Conservation (phyloP, 2,113 vertebrate species). For the Hipposideros armiger region DNA sequence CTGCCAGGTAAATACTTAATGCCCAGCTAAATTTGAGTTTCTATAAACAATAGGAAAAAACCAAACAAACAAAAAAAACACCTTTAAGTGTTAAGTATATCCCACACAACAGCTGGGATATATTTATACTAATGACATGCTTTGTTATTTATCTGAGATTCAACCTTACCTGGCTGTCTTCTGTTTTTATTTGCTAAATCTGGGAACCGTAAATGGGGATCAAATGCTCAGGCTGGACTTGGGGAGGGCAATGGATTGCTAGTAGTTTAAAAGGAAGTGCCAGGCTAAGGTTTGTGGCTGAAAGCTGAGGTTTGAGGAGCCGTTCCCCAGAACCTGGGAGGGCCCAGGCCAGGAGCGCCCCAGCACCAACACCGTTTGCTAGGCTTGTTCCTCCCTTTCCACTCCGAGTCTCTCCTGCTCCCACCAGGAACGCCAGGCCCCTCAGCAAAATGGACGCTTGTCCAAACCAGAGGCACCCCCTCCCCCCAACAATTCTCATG, state of each 20-base stretch:
- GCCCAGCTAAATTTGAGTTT: slow-evolving; percentile 6
- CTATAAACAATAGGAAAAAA: background rate
- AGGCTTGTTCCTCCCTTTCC: accelerated
- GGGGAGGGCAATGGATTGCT: background rate
- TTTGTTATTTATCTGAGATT: background rate
- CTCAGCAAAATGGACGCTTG: background rate
- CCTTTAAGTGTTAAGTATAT: background rate
- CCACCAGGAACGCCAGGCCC: background rate
- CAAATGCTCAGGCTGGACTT: background rate
- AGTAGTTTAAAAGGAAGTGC: slow-evolving; percentile 22
- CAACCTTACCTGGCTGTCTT: background rate
- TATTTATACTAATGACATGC: background rate
- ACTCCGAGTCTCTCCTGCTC: background rate
- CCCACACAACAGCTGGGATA: background rate
- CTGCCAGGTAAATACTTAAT: background rate
- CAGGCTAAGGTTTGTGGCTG: background rate
- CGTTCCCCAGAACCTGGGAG: background rate
- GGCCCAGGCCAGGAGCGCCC: background rate
- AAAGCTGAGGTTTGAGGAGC: background rate
- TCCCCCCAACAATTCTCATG: background rate
- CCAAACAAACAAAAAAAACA: background rate
- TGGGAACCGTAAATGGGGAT: background rate
- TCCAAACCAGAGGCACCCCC: background rate
- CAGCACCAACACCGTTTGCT: background rate
- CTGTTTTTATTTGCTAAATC: background rate